Conservation (phyloP, 2,888 invertebrate genomes). For the Idaea aversata region DNA sequence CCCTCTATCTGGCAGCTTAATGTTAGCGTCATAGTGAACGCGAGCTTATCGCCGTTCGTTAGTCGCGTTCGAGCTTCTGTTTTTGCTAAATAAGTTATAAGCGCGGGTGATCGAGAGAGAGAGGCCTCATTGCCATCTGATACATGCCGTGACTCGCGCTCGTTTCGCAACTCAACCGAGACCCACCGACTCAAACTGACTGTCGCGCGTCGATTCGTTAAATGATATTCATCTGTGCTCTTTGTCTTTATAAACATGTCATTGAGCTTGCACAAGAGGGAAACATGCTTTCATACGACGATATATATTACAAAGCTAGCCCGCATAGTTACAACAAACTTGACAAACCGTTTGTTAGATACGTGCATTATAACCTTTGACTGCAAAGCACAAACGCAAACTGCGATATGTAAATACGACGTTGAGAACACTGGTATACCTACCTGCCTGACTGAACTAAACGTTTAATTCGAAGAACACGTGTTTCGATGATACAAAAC, state of each 20-base stretch:
- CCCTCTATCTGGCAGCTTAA: slow-evolving; percentile 64
- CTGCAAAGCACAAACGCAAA: slow-evolving; percentile 26
- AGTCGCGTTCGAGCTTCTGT: slow-evolving; percentile 70
- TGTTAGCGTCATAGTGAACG: slow-evolving; percentile 70
- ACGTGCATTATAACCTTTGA: slow-evolving; percentile 46
- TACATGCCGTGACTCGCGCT: slow-evolving; percentile 78
- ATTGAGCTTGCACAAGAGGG: slow-evolving; percentile 58
- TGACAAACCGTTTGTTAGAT: slow-evolving; percentile 44
- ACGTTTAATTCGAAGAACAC: slow-evolving; percentile 44
- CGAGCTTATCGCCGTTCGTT: slow-evolving; percentile 71
- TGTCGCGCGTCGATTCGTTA: slow-evolving; percentile 76
- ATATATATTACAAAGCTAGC: slow-evolving; percentile 39
- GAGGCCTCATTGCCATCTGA: slow-evolving; percentile 62
- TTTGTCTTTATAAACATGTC: slow-evolving; percentile 79
- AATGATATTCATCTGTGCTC: slow-evolving; percentile 74
- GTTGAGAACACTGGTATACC: slow-evolving; percentile 3
- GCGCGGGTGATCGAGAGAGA: slow-evolving; percentile 62
- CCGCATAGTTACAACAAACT: slow-evolving; percentile 62
- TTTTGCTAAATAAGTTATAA: slow-evolving; percentile 78
- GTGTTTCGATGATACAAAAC: slow-evolving; percentile 64
- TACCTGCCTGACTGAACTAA: not conserved
- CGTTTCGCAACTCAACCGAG: slow-evolving; percentile 47
- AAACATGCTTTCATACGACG: slow-evolving; percentile 55
- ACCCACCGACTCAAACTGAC: slow-evolving; percentile 60
- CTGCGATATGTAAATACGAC: slow-evolving; percentile 7